Evolutionary conservation across 2,888 invertebrate species (phyloP), one percentile per base, ranked within the genome.

Genomic region (Sabellastarte sp.): DNA sequence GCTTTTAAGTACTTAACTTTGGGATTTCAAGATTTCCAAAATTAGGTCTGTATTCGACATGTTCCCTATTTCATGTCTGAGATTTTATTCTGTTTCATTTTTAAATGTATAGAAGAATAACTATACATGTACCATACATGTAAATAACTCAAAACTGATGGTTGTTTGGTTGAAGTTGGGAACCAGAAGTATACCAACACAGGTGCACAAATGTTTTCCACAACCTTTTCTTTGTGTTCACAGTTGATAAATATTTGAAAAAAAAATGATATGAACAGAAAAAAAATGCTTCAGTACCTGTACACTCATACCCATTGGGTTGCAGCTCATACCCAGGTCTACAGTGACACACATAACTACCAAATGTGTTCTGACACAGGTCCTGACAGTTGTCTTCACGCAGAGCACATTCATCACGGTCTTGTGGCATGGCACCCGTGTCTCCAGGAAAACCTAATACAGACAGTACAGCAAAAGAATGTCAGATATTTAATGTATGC

Each of bases 131-230:
- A 28, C 10, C 28, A 32, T 57, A 31, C n/a, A 5, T 20, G n/a
- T 57, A 57, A 24, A 57, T 28, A n/a, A 55, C 20, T 41, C 31
- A 61, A 5, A 29, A 26, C n/a, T 28, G 3, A n/a, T n/a, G n/a
- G n/a, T n/a, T n/a, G n/a, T n/a, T n/a, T n/a, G n/a, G n/a, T n/a
- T n/a, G n/a, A n/a, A n/a, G n/a, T n/a, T n/a, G n/a, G n/a, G n/a
- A n/a, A n/a, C n/a, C n/a, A n/a, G n/a, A n/a, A n/a, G n/a, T n/a
- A n/a, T n/a, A n/a, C n/a, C n/a, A n/a, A n/a, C n/a, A n/a, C n/a
- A n/a, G n/a, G n/a, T n/a, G n/a, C n/a, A n/a, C n/a, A n/a, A n/a
- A n/a, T n/a, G n/a, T n/a, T n/a, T n/a, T n/a, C n/a, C n/a, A n/a
- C n/a, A n/a, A n/a, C n/a, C n/a, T 41, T 41, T 41, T 41, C 20